Evolutionary conservation across 2,797 vertebrate genomes (phyloP), one percentile per base, ranked within the genome.

Genomic region (Periparus ater): DNA sequence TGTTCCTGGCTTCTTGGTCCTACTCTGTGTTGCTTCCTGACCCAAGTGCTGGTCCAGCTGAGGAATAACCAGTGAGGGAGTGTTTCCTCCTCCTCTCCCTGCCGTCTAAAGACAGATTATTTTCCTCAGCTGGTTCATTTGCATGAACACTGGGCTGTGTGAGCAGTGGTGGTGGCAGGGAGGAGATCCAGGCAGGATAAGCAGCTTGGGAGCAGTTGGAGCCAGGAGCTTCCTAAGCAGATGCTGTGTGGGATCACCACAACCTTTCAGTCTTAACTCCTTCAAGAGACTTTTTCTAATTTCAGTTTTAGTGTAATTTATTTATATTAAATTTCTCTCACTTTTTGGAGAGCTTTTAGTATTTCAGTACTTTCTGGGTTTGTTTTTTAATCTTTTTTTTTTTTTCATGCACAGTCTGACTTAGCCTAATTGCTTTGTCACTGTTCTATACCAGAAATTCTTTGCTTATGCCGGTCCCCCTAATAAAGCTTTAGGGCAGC

Each of bases 161-260:
- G 60, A 54, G 85, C 47, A 57, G 38, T 50, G 60, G 7, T 60
- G 71, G 48, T 80, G 85, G 70, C 6, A 36, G 42, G 81, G 71
- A 74, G 70, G 5, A 40, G 94, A 17, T 54, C 2, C 4, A 70
- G 73, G 74, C 57, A 84, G 87, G 84, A 74, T 50, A 66, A 91
- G 81, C 68, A 83, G 84, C 84, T 70, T 30, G 84, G 80, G 77
- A 91, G 77, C 68, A 29, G 0, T 36, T 4, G 0, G 68, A 80
- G 61, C 80, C 89, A 77, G 84, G 73, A 92, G 47, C 87, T 80
- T 71, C 61, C 53, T 20, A 51, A 81, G 83, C 89, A 92, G 86
- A 60, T 90, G 82, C 89, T 74, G 66, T n/a, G 42, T 40, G 36
- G 19, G 67, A 34, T 80, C 61, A 77, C 65, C 93, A 61, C 51